phyloP scores from a whole-genome alignment of 2,797 vertebrate species.

The Austrolebias charrua region DNA sequence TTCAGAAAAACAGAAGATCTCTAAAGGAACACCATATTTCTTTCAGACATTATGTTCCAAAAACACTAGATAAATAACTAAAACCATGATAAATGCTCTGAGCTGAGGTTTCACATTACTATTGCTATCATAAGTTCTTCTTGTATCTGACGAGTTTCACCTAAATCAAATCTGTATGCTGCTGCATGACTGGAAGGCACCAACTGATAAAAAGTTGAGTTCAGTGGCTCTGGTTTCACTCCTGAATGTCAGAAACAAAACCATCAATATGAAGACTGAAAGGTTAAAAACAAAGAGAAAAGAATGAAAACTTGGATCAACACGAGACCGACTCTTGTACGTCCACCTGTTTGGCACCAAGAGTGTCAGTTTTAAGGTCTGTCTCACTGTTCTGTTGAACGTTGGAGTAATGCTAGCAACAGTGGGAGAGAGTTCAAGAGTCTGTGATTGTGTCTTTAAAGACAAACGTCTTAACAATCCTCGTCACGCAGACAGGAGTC shows the following conservation, averaged over 20 bases:
- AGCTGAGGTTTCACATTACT: constrained; percentile 66
- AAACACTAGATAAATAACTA: constrained; percentile 72
- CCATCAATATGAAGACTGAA: constrained; percentile 7
- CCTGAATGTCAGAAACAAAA: constrained; percentile 75
- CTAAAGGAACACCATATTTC: constrained; percentile 30
- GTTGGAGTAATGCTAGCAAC: constrained; percentile 16
- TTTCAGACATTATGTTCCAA: constrained; percentile 39
- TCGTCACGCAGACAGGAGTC: not conserved
- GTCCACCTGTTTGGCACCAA: constrained; percentile 26
- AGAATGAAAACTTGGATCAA: constrained; percentile 27
- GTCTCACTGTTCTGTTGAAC: constrained; percentile 29
- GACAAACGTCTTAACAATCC: constrained; percentile 16
- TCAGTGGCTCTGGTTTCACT: constrained; percentile 41
- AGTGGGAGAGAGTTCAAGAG: constrained; percentile 20
- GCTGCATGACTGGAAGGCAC: constrained; percentile 61
- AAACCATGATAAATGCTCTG: constrained; percentile 53
- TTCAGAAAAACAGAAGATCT: constrained; percentile 19
- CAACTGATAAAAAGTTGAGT: constrained; percentile 33
- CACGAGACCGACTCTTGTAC: constrained; percentile 20
- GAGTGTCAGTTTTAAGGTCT: constrained; percentile 36
- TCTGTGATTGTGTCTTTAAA: constrained; percentile 30
- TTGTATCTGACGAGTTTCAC: constrained; percentile 29
- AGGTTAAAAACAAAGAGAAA: no score
- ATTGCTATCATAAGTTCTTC: constrained; percentile 43
- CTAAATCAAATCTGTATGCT: constrained; percentile 38